A percentile compares a stretch with the other conserved stretches of the same genome.
These are phyloP conservation scores for Pomatorhinus ruficollis DNA, from an alignment of 2,113 vertebrate genomes.

Conservation along the genomic window DNA sequence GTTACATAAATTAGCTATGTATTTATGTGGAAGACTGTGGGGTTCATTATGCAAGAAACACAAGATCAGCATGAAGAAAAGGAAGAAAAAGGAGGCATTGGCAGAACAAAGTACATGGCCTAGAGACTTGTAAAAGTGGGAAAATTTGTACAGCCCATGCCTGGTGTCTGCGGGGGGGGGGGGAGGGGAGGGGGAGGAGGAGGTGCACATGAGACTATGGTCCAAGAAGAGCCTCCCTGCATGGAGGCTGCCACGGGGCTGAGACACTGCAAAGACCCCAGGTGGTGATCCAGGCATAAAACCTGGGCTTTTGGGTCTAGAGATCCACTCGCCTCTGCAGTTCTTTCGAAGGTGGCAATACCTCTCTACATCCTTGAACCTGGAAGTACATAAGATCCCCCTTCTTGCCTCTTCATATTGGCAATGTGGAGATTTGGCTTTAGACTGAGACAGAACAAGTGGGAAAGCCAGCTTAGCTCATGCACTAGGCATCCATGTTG, in stretches of 20 bases:
- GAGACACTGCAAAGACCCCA: not conserved
- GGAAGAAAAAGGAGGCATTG: not conserved
- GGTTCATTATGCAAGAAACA: not conserved
- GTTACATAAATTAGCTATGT: not conserved
- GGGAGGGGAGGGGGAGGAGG: no score
- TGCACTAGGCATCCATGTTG: not conserved
- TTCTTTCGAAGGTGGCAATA: not conserved
- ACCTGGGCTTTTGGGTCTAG: not conserved
- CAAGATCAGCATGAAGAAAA: not conserved
- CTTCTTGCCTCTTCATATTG: not conserved
- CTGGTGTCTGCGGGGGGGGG: not conserved
- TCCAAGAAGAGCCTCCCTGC: no score
- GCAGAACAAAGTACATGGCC: not conserved
- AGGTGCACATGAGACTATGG: rapidly evolving
- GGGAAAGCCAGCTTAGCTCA: not conserved
- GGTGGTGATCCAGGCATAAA: not conserved
- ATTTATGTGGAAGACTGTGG: not conserved
- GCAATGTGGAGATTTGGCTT: not conserved
- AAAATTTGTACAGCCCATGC: not conserved
- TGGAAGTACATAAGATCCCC: not conserved
- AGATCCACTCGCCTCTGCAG: not conserved
- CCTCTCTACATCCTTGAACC: not conserved
- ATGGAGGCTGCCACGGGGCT: not conserved
- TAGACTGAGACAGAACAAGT: not conserved
- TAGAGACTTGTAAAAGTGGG: not conserved